Base-by-base conservation (phyloP, 2,888 invertebrate genomes). In the Callyntrura guangdongensis region DNA sequence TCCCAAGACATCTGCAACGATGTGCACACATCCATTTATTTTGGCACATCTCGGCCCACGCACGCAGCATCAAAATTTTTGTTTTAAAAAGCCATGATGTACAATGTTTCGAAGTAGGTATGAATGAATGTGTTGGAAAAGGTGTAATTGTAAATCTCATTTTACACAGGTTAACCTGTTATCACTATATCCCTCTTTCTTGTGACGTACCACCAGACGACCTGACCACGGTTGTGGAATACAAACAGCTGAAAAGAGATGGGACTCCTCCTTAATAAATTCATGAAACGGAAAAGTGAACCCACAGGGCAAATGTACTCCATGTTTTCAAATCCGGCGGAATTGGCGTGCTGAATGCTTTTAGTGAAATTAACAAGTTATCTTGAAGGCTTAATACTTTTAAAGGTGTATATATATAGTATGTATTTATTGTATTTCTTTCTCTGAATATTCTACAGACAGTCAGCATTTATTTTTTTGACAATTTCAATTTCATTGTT, bases 361-460 rank as follows among this genome's bases (percentile, higher is more conserved):
- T 36, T 36, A 4, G 36, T 36, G 36, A 36, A 36, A 69, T 27
- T 36, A n/a, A 1, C 61, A 61, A 67, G 47, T 3, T 45, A 64
- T 84, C 49, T 22, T 53, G 14, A 69, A 85, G 3, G 36, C 36
- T 4, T 36, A 4, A 61, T 1, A 59, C n/a, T 59, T 61, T 22
- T 64, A 25, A 47, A 82, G 88, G 88, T 88, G 88, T 83, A 89
- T 82, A 89, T 88, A 85, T 81, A 82, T 88, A 85, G 17, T 89
- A 86, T 69, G 86, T 82, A 64, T 82, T 77, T 90, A 90, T 82
- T 86, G 82, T 86, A 86, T 90, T 83, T 86, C 72, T 89, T 56
- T 86, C 86, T 82, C 84, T 84, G 74, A 86, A 36, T 67, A n/a
- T 90, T 86, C 90, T 86, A 90, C 82, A 89, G 81, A 83, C 86